Percentiles rank a stretch among this genome's conserved stretches.
These are phyloP conservation scores for Lasiurus cinereus DNA, from an alignment of 2,113 vertebrate species.

Conservation along the genomic window DNA sequence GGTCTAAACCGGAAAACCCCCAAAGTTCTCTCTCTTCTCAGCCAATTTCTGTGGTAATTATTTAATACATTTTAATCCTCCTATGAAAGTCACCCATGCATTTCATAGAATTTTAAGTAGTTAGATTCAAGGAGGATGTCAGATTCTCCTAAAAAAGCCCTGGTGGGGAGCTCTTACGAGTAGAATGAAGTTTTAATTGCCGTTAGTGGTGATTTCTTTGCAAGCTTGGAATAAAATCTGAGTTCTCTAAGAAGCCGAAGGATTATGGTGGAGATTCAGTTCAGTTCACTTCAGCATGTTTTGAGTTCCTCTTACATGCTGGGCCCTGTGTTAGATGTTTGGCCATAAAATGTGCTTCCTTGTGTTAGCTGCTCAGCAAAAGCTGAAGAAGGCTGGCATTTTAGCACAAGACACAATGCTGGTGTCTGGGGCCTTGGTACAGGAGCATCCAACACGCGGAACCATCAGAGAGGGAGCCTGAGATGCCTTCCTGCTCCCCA, in stretches of 20 bases:
- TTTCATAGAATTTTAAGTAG: not conserved
- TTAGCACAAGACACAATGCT: not conserved
- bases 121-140: not conserved
- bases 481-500: not conserved
- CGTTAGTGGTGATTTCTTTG: slow-evolving; percentile 19
- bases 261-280: not conserved
- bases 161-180: not conserved
- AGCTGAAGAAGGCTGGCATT: not conserved
- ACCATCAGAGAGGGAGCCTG: not conserved
- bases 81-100: not conserved
- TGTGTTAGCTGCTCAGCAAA: not conserved
- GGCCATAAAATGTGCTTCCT: not conserved
- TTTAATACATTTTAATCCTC: not conserved
- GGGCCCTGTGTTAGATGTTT: not conserved
- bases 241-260: not conserved
- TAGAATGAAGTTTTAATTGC: slow-evolving; percentile 32
- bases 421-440: not conserved
- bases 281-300: not conserved
- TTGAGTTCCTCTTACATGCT: not conserved
- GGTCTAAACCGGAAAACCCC: not conserved
- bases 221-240: not conserved
- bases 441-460: not conserved
- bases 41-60: not conserved
- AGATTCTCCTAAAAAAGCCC: not conserved
- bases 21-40: not conserved